These are phyloP conservation scores for Bubalus kerabau DNA, from an alignment of 2,113 vertebrate genomes.

Conservation along the genomic window DNA sequence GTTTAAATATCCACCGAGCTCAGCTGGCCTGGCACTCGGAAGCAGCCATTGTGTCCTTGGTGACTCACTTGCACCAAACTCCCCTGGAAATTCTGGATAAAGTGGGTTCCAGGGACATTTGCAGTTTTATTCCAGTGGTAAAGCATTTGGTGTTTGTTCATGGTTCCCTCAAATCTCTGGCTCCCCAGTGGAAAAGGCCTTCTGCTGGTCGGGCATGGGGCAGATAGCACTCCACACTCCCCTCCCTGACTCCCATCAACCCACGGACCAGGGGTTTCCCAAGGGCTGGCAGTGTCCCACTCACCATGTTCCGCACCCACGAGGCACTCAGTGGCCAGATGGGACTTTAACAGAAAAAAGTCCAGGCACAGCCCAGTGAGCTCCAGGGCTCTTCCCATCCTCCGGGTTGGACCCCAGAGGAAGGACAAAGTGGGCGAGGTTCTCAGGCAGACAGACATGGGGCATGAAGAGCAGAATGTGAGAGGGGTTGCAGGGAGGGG, in stretches of 20 bases:
- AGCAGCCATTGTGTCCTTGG: conserved; percentile 15
- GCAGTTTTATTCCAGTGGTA: conserved; percentile 61
- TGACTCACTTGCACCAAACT: conserved; percentile 57
- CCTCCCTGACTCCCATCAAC: not conserved
- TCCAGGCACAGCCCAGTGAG: not conserved
- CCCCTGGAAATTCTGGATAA: conserved; percentile 62
- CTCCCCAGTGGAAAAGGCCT: not conserved
- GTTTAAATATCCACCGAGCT: not conserved
- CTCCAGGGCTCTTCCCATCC: not conserved
- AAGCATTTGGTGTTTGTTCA: conserved; percentile 56
- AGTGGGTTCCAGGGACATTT: conserved; percentile 56
- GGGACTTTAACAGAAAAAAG: not conserved
- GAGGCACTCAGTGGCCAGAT: not conserved
- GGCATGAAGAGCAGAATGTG: not conserved
- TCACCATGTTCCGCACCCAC: not conserved
- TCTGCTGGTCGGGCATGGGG: fast-evolving
- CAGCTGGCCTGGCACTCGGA: conserved; percentile 27
- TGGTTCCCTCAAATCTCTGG: not conserved
- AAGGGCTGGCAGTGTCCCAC: not conserved
- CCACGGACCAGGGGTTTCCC: not conserved
- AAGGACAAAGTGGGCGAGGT: not conserved
- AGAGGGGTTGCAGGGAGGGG: not conserved
- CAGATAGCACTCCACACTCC: not conserved
- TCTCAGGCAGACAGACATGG: not conserved
- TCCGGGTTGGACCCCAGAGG: not conserved